Conservation (phyloP, 2,113 vertebrate genomes). For the Thamnaconus septentrionalis region DNA sequence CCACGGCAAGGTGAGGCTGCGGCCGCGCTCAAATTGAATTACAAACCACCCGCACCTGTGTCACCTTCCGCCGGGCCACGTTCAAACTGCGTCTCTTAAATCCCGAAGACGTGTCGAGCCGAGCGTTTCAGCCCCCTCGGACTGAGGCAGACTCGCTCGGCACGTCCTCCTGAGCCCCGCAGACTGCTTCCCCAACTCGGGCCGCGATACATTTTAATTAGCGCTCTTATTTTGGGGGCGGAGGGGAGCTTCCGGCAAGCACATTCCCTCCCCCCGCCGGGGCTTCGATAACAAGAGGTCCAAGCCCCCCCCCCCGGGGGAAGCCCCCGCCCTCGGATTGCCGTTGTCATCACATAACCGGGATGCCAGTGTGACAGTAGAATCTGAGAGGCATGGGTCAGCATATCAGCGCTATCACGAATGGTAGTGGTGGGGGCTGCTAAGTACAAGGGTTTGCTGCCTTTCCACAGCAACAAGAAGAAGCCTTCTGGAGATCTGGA, state of each 20-base stretch:
- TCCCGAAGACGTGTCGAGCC: neutral
- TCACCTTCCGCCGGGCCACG: too few relatives aligned
- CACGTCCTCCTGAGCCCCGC: neutral
- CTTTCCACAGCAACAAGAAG: slow-evolving; percentile 26
- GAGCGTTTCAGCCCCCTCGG: neutral
- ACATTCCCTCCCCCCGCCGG: slow-evolving; percentile 30
- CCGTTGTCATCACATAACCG: slow-evolving; percentile 74
- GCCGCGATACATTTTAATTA: slow-evolving; percentile 37
- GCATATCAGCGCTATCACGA: slow-evolving; percentile 59
- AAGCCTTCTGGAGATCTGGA: slow-evolving; percentile 12
- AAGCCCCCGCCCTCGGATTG: slow-evolving; percentile 31
- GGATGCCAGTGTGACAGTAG: slow-evolving; percentile 70
- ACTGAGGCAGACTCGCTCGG: too few relatives aligned
- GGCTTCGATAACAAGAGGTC: slow-evolving; percentile 50
- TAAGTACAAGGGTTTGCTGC: slow-evolving; percentile 26
- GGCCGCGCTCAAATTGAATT: slow-evolving; percentile 26
- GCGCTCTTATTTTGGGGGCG: slow-evolving; percentile 20
- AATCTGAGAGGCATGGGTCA: slow-evolving; percentile 67
- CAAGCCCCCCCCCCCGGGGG: slow-evolving; percentile 28
- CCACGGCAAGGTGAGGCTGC: slow-evolving; percentile 43
- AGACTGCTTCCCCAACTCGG: slow-evolving; percentile 3
- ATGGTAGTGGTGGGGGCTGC: slow-evolving; percentile 55
- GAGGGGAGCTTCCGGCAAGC: slow-evolving; percentile 18
- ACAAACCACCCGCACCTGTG: slow-evolving; percentile 19
- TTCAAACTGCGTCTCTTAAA: too few relatives aligned